Percentiles rank a stretch among this genome's conserved stretches.
These are phyloP conservation scores for Drosophila algonquin DNA, from an alignment of 2,888 invertebrate genomes.

Conservation along the genomic window DNA sequence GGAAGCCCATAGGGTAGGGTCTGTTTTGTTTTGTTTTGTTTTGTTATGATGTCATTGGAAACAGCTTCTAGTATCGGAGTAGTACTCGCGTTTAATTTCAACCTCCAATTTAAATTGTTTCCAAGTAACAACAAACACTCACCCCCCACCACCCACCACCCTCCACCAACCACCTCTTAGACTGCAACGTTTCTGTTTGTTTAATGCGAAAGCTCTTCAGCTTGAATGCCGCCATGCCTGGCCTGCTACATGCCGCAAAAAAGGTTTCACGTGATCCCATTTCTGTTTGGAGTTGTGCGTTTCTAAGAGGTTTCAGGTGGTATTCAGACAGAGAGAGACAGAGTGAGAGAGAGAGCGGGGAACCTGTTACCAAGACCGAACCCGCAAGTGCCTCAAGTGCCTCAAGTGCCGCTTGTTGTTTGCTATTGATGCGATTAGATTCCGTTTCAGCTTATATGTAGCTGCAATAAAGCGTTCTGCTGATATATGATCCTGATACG, in stretches of 20 bases:
- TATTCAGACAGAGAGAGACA: slow-evolving; percentile 7
- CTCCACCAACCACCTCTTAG: background rate
- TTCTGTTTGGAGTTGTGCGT: background rate
- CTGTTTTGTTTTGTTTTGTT: background rate
- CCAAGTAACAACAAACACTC: background rate
- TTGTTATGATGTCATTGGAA: slow-evolving; percentile 19
- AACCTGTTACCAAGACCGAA: background rate
- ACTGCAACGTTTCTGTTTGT: background rate
- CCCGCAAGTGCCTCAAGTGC: background rate
- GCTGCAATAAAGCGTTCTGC: slow-evolving; percentile 5
- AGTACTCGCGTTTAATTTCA: background rate
- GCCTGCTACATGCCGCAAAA: slow-evolving; percentile 36
- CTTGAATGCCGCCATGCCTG: slow-evolving; percentile 11
- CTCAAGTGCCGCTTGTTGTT: slow-evolving; percentile 19
- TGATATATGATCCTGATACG: slow-evolving; percentile 37
- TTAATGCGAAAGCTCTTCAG: slow-evolving; percentile 15
- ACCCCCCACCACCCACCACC: too few relatives aligned
- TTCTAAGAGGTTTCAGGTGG: slow-evolving; percentile 3
- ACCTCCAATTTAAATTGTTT: background rate
- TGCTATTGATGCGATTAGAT: slow-evolving; percentile 23
- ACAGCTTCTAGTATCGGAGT: background rate
- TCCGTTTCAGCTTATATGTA: slow-evolving; percentile 7
- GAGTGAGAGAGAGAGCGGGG: background rate
- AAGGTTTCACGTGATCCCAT: slow-evolving; percentile 31
- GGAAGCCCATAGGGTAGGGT: background rate